Conservation (phyloP, 1,140 invertebrate genomes). For the Drosophila arizonae region DNA sequence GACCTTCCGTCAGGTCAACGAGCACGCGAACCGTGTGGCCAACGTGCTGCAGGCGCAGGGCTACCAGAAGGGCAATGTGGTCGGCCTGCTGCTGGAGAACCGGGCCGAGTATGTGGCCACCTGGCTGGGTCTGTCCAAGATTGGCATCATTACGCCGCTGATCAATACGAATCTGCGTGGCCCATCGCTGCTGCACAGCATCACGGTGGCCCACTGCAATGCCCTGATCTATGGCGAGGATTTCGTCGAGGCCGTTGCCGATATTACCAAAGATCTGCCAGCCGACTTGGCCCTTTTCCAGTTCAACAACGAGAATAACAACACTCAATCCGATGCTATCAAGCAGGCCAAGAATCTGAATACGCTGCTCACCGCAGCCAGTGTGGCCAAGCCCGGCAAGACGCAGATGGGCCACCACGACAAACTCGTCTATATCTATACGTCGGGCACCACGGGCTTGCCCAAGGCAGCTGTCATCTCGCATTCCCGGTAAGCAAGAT, state of each 20-base stretch:
- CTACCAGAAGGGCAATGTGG: slow-evolving; percentile 91
- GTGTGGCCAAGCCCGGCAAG: slow-evolving; percentile 57
- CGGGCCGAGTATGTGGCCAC: slow-evolving; percentile 93
- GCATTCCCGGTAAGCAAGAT: slow-evolving; percentile 84
- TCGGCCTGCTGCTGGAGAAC: slow-evolving; percentile 95
- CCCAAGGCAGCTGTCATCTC: slow-evolving; percentile 94
- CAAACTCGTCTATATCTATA: slow-evolving; percentile 92
- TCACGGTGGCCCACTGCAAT: slow-evolving; percentile 91
- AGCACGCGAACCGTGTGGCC: slow-evolving; percentile 93
- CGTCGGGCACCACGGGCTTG: slow-evolving; percentile 94
- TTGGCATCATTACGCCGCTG: slow-evolving; percentile 94
- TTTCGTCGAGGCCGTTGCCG: slow-evolving; percentile 59
- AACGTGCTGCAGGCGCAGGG: slow-evolving; percentile 91
- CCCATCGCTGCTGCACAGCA: slow-evolving; percentile 92
- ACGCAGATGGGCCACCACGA: slow-evolving; percentile 83
- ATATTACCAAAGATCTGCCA: slow-evolving; percentile 61
- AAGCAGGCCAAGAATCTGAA: slow-evolving; percentile 66
- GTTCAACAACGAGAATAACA: slow-evolving; percentile 80
- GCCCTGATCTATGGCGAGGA: slow-evolving; percentile 91
- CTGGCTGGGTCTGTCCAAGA: slow-evolving; percentile 95
- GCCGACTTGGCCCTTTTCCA: slow-evolving; percentile 84
- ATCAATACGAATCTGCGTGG: slow-evolving; percentile 96
- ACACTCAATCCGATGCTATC: slow-evolving; percentile 55
- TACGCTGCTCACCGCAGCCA: slow-evolving; percentile 51
- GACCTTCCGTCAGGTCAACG: slow-evolving; percentile 92